Evolutionary conservation across 2,797 vertebrate genomes (phyloP).

Genomic region (Sibirionetta formosa): DNA sequence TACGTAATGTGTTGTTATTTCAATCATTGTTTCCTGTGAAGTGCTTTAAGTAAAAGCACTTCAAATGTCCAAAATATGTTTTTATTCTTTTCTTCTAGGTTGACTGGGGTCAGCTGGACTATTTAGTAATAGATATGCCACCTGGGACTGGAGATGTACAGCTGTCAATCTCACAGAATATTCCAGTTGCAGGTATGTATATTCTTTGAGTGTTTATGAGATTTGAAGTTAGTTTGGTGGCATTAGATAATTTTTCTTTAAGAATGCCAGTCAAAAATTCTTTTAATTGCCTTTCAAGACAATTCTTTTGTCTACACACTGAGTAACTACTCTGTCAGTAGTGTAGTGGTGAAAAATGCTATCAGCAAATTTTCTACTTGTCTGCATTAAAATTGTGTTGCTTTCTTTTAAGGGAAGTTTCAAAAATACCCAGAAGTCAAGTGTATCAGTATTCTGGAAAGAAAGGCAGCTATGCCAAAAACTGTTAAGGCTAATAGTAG

Average conservation of each 20-base stretch:
- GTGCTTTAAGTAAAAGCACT: background rate
- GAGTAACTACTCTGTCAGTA: background rate
- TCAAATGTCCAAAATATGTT: background rate
- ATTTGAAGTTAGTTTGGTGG: background rate
- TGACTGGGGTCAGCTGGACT: constrained; percentile 94
- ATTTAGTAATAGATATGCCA: constrained; percentile 96
- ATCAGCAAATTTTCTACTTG: background rate
- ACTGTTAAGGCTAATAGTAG: background rate
- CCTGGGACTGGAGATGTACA: constrained; percentile 98
- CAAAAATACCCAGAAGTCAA: background rate
- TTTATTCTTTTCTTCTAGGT: constrained; percentile 85
- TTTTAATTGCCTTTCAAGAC: background rate
- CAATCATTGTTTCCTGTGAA: background rate
- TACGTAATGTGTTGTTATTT: background rate
- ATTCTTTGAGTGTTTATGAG: background rate
- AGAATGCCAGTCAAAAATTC: background rate
- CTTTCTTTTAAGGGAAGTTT: background rate
- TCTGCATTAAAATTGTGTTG: background rate
- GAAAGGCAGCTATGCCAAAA: background rate
- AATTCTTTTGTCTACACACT: background rate
- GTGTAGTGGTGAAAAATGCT: background rate
- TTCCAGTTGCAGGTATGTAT: constrained; percentile 92
- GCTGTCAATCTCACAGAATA: constrained; percentile 93
- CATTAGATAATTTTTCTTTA: background rate
- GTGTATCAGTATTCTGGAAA: background rate